Percentiles rank a stretch among this genome's conserved stretches.
These are phyloP conservation scores for Lateolabrax maculatus DNA, from an alignment of 2,797 vertebrate genomes.

Conservation along the genomic window DNA sequence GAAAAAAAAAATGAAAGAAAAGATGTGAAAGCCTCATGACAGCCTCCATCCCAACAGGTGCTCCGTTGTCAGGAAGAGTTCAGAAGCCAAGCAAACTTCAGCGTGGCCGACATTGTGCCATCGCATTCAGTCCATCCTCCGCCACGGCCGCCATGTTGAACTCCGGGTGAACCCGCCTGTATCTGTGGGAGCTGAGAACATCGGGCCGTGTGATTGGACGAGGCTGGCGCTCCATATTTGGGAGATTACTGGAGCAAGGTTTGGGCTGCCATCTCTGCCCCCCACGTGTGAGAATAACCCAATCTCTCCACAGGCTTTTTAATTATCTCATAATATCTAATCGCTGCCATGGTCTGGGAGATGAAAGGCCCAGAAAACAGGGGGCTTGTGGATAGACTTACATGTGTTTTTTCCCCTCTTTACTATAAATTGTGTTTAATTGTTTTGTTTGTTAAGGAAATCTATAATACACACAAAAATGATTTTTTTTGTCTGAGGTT, in stretches of 20 bases:
- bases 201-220: conserved; percentile 60
- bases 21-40: not conserved
- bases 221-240: conserved; percentile 54
- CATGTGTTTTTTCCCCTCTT: not conserved
- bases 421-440: conserved; percentile 14
- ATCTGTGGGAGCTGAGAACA: conserved; percentile 74
- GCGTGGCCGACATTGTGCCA: conserved; percentile 10
- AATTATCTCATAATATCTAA: conserved; percentile 64
- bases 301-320: conserved; percentile 65
- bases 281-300: conserved; percentile 39
- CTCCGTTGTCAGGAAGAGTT: not conserved
- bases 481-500: not conserved
- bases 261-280: conserved; percentile 28
- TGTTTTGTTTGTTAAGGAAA: not conserved
- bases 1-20: not conserved
- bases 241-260: conserved; percentile 65
- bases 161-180: conserved; percentile 76
- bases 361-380: conserved; percentile 10
- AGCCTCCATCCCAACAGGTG: conserved; percentile 14
- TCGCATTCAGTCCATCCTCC: conserved; percentile 28
- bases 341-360: conserved; percentile 6
- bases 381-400: not conserved
- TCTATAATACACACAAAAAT: not conserved
- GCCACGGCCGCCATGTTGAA: conserved; percentile 76
- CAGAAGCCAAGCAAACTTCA: conserved; percentile 4